These are phyloP conservation scores for Gryon sp. DNA, from an alignment of 1,140 invertebrate genomes.

Conservation along the genomic window DNA sequence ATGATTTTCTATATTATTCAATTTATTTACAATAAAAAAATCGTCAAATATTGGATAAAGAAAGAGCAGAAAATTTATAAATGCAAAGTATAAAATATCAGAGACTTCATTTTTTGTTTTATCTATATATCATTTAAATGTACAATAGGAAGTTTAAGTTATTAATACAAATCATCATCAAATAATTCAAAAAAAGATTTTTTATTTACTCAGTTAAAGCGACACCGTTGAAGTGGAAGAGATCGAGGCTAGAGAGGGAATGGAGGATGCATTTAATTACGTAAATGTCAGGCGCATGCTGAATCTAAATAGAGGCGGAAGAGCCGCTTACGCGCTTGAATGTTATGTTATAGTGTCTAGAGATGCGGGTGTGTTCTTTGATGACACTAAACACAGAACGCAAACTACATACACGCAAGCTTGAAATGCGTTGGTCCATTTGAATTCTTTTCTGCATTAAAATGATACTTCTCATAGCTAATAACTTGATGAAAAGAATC, in stretches of 20 bases:
- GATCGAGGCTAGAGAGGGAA: constrained; percentile 45
- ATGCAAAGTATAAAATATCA: no score
- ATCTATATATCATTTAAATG: no score
- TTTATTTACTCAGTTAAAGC: constrained; percentile 33
- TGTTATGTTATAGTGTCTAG: constrained; percentile 55
- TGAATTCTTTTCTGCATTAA: constrained; percentile 9
- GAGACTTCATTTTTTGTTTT: no score
- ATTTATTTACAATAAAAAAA: no score
- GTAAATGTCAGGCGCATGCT: constrained; percentile 67
- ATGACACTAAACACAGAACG: constrained; percentile 36
- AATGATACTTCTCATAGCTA: constrained; percentile 2
- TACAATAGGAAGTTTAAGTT: no score
- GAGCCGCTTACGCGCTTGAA: constrained; percentile 51
- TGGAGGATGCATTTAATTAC: constrained; percentile 69
- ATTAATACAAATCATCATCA: no score
- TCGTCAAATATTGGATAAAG: no score
- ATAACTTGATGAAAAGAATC: no score
- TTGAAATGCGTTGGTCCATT: not conserved
- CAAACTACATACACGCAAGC: constrained; percentile 13
- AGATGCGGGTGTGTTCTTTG: constrained; percentile 60
- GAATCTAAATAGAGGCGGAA: constrained; percentile 62
- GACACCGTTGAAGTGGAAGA: constrained; percentile 52
- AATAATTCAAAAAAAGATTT: constrained; percentile 36
- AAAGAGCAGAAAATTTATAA: no score
- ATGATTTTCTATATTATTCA: no score